phyloP scores from a whole-genome alignment of 2,113 vertebrate species.

The Oceanites oceanicus region DNA sequence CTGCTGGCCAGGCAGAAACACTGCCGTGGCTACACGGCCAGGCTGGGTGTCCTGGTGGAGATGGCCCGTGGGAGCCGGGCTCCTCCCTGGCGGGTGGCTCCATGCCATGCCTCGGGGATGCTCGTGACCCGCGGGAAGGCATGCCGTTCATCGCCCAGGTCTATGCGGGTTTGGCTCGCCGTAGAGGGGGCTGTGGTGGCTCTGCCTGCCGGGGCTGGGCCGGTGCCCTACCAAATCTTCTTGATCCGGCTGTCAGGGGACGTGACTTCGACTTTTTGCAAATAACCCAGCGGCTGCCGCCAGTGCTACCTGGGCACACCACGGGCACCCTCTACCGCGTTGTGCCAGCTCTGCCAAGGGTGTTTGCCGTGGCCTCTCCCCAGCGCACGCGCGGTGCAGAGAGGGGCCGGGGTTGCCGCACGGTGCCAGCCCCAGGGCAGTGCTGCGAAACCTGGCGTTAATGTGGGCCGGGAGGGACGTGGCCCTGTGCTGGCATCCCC shows the following conservation, averaged over 20 bases:
- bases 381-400: rapidly evolving
- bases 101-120: rapidly evolving
- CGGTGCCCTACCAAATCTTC: not conserved
- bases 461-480: rapidly evolving
- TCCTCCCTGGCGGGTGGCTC: not conserved
- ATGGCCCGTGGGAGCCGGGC: rapidly evolving
- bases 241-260: not conserved
- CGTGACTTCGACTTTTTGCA: not conserved
- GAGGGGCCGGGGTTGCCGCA: not conserved
- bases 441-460: not conserved
- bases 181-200: not conserved
- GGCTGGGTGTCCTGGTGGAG: not conserved
- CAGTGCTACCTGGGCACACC: not conserved
- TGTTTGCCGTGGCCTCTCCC: not conserved
- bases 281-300: not conserved
- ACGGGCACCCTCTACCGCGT: not conserved
- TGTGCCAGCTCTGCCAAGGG: not conserved
- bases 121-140: not conserved
- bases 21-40: not conserved
- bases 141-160: rapidly evolving
- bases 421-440: not conserved
- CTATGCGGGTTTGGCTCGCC: not conserved
- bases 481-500: not conserved
- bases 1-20: not conserved
- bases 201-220: not conserved